A percentile compares a stretch with the other conserved stretches of the same genome.
Evolutionary conservation across 2,888 invertebrate species (phyloP).

Genomic region (Drosophila prostipennis): DNA sequence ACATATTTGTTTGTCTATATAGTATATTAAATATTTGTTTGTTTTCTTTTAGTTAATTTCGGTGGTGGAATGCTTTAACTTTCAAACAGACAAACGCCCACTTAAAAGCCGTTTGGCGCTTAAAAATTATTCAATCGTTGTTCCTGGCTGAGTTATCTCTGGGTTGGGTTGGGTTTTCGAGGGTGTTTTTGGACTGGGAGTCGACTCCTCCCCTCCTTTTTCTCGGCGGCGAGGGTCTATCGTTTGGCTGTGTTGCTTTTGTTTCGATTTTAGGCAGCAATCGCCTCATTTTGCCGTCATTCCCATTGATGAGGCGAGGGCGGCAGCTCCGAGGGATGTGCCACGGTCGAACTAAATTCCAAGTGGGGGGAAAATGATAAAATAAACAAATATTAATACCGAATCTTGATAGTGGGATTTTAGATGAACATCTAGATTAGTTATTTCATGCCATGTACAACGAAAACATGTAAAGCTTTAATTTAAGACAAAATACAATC

Average conservation of each 20-base stretch:
- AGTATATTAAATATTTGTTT: conserved; percentile 40
- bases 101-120: conserved; percentile 52
- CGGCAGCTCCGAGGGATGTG: conserved; percentile 98
- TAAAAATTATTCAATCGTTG: conserved; percentile 43
- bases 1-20: conserved; percentile 53
- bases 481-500: conserved; percentile 22
- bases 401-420: conserved; percentile 1
- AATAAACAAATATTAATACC: conserved; percentile 12
- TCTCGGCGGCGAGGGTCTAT: conserved; percentile 21
- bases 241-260: conserved; percentile 42
- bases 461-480: conserved; percentile 38
- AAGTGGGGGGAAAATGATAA: conserved; percentile 9
- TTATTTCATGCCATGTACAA: conserved; percentile 29
- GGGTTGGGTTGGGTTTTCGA: conserved; percentile 10
- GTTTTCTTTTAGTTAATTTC: conserved; percentile 54
- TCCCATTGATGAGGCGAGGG: conserved; percentile 99
- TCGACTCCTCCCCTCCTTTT: conserved; percentile 2
- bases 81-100: conserved; percentile 46
- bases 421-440: conserved; percentile 19
- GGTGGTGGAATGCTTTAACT: conserved; percentile 76
- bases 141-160: conserved; percentile 31
- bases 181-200: conserved; percentile 5
- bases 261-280: conserved; percentile 84
- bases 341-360: conserved; percentile 93
- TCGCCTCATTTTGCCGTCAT: conserved; percentile 88